These are phyloP conservation scores for Hydropsyche betteni DNA, from an alignment of 2,888 invertebrate species.

Conservation along the genomic window DNA sequence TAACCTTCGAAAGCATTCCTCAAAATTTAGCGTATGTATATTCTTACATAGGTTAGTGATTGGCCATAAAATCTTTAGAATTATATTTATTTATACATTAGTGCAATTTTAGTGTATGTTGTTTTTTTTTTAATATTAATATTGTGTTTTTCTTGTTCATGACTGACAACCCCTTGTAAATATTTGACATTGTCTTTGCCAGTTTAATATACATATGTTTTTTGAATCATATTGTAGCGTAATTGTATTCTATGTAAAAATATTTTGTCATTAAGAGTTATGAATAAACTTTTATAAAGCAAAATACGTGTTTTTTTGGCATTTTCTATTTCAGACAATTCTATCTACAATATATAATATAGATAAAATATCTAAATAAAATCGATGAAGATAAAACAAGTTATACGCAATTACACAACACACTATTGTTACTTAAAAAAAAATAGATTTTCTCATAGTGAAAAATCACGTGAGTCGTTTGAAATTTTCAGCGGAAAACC, in stretches of 20 bases:
- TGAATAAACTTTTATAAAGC: conserved; percentile 19
- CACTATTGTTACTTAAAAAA: too few species aligned
- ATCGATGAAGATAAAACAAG: too few species aligned
- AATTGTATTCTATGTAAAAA: conserved; percentile 23
- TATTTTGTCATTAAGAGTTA: neutral
- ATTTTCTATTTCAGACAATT: too few species aligned
- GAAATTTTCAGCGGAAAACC: too few species aligned
- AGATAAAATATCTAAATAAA: too few species aligned
- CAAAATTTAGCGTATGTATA: neutral
- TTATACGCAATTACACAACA: too few species aligned
- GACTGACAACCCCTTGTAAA: conserved; percentile 33
- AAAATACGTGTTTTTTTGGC: neutral
- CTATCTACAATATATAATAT: too few species aligned
- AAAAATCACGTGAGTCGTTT: too few species aligned
- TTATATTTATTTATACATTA: conserved; percentile 25
- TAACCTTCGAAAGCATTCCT: too few species aligned
- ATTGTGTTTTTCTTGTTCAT: conserved; percentile 10
- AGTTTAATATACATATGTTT: neutral
- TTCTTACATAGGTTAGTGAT: conserved; percentile 6
- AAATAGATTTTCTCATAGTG: too few species aligned
- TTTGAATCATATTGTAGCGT: neutral
- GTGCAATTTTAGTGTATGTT: conserved; percentile 34
- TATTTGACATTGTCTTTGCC: conserved; percentile 35
- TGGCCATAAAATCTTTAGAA: conserved; percentile 33
- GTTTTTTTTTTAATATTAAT: neutral